Conservation (phyloP, 2,888 invertebrate genomes). For the Leucoptera coffeella region DNA sequence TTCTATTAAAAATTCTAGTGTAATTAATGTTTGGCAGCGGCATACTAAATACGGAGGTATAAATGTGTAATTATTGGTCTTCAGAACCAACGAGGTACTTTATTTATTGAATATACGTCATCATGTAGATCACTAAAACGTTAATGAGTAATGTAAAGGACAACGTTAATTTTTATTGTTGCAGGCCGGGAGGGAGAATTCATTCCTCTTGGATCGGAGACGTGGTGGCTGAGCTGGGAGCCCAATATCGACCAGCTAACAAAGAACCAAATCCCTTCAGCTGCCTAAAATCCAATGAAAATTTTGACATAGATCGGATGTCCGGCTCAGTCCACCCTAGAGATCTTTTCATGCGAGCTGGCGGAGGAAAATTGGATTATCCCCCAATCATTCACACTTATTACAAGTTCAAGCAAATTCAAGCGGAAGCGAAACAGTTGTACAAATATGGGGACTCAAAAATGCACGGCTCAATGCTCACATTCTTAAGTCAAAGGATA, state of each 20-base stretch:
- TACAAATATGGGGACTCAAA: slow-evolving; percentile 56
- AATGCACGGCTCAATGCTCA: slow-evolving; percentile 57
- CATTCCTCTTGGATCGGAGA: slow-evolving; percentile 73
- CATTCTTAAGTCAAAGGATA: slow-evolving; percentile 60
- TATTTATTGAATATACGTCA: no score
- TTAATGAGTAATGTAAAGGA: background rate
- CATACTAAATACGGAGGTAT: no score
- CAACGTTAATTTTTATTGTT: slow-evolving; percentile 9
- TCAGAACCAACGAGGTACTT: no score
- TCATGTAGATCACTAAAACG: no score
- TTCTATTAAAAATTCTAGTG: no score
- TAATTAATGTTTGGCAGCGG: no score
- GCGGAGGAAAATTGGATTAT: slow-evolving; percentile 56
- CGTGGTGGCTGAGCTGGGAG: slow-evolving; percentile 68
- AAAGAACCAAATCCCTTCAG: no score
- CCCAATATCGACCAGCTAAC: no score
- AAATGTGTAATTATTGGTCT: no score
- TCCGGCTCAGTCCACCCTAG: slow-evolving; percentile 45
- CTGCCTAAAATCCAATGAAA: no score
- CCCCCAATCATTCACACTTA: slow-evolving; percentile 57
- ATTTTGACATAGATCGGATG: no score
- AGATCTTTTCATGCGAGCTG: slow-evolving; percentile 56
- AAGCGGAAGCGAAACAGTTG: slow-evolving; percentile 57
- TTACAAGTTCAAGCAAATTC: slow-evolving; percentile 60
- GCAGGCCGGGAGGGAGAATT: slow-evolving; percentile 70